Conservation (phyloP, 2,113 vertebrate species). For the Mungos mungo region DNA sequence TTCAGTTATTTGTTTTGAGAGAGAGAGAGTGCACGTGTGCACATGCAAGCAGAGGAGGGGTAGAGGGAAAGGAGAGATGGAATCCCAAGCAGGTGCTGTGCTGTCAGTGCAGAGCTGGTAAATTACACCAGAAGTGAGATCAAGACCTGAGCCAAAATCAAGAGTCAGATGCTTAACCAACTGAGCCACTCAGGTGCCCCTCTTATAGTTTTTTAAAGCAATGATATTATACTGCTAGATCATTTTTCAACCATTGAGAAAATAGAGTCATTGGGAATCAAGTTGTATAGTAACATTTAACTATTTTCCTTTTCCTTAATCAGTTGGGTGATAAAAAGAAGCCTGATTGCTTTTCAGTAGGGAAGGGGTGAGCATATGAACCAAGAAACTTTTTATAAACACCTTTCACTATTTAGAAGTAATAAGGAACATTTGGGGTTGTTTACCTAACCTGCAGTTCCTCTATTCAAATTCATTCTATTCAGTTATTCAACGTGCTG, state of each 20-base stretch:
- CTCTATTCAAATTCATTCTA: constrained; percentile 8
- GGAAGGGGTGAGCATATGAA: not conserved
- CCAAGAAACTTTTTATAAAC: not conserved
- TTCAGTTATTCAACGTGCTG: constrained; percentile 24
- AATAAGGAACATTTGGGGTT: not conserved
- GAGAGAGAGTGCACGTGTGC: too few relatives aligned
- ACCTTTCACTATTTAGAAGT: not conserved
- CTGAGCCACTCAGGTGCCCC: too few relatives aligned
- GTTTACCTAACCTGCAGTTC: not conserved
- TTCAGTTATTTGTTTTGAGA: too few relatives aligned
- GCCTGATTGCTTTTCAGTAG: not conserved
- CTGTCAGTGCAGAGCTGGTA: too few relatives aligned
- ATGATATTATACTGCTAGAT: not conserved
- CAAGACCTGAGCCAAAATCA: too few relatives aligned
- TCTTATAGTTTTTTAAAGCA: not conserved
- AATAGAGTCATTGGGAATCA: not conserved
- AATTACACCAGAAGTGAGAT: too few relatives aligned
- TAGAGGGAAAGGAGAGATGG: too few relatives aligned
- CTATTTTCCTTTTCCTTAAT: not conserved
- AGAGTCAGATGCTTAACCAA: too few relatives aligned
- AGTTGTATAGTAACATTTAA: constrained; percentile 28
- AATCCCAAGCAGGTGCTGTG: too few relatives aligned
- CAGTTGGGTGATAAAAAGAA: not conserved
- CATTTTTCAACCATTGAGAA: not conserved
- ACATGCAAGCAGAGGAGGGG: too few relatives aligned